Base-by-base conservation (phyloP, 2,888 invertebrate species). In the Trichogramma evanescens region DNA sequence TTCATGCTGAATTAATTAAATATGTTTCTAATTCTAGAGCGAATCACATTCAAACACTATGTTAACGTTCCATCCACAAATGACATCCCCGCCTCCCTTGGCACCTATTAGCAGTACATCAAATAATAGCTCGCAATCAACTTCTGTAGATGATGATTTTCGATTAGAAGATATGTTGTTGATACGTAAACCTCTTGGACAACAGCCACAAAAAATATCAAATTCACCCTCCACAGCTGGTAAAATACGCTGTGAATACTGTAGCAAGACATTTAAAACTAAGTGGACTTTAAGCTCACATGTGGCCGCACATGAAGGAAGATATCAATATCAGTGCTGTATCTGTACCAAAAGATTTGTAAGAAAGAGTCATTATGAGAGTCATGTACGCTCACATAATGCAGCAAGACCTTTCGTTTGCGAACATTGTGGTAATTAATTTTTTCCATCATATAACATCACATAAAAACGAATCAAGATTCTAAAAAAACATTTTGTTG, bases 281-380 rank as follows among this genome's bases (percentile, higher is more conserved):
- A 77, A 77, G 58, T 77, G 77, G 77, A 77, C 77, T 0, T 62
- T 77, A 10, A 76, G 73, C 59, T 76, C 74, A 2, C 78, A 79
- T 57, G 75, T 78, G 1, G 75, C 77, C 1, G 77, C 76, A 1
- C 79, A 79, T 63, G 76, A 76, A 48, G 78, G 79, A 6, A 72
- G 77, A 6, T 76, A 73, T 55, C 76, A 77, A 51, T 79, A 75
- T 51, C 73, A 75, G 8, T 79, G 79, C 65, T 70, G 72, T 26
- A 74, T 74, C 40, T 79, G 79, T 60, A 77, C 75, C 10, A 79
- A 79, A 53, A 74, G 74, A 60, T 79, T 79, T 54, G 76, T 78
- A 0, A 67, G 79, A 3, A 78, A 78, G 59, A 78, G 77, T 38
- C 79, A 79, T 54, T 79, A 76, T 54, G 76, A 78, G 56, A 73